Conservation (phyloP, 2,113 vertebrate species). For the Dendropsophus ebraccatus region DNA sequence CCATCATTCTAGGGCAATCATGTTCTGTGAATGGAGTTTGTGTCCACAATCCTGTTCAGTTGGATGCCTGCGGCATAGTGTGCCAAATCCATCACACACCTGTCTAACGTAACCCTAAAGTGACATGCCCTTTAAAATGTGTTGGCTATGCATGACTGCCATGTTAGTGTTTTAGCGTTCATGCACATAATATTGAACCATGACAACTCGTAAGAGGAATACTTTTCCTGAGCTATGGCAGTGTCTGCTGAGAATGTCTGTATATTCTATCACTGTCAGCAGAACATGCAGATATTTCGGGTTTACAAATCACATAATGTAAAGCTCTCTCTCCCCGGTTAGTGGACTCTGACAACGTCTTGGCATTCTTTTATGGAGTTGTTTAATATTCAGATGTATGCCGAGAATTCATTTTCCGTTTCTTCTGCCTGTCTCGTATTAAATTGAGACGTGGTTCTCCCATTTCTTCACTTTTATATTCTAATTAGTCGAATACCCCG, state of each 20-base stretch:
- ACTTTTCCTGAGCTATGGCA: background rate
- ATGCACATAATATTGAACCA: background rate
- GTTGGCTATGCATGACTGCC: too few relatives aligned
- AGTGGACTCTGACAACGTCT: background rate
- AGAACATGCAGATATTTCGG: background rate
- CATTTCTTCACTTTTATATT: constrained; percentile 54
- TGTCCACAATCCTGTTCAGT: too few relatives aligned
- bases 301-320: background rate
- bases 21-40: too few relatives aligned
- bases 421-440: constrained; percentile 28
- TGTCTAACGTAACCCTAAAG: background rate
- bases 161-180: background rate
- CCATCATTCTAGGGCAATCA: too few relatives aligned
- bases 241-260: background rate
- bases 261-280: constrained; percentile 9
- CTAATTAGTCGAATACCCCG: constrained; percentile 53
- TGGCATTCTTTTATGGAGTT: background rate
- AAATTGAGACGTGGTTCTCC: constrained; percentile 31
- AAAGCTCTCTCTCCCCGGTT: background rate
- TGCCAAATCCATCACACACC: background rate
- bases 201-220: background rate
- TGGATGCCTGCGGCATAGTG: background rate
- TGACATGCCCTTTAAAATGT: background rate
- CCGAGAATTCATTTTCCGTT: constrained; percentile 31
- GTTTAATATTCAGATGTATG: constrained; percentile 32